Base-by-base conservation (phyloP, 1,140 invertebrate genomes). In the Himalopsyche phryganea region DNA sequence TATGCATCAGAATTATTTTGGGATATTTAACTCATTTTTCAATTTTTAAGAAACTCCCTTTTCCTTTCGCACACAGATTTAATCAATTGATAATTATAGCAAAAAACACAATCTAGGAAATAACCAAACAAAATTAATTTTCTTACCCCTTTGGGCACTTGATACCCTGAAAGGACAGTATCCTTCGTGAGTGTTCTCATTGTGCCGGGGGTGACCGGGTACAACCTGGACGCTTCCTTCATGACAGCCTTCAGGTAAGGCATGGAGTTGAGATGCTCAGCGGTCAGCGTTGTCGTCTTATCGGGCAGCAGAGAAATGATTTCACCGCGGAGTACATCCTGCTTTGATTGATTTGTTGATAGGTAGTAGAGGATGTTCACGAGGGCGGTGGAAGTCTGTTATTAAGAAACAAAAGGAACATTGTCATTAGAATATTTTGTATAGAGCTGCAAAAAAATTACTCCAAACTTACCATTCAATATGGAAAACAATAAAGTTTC, bases 201-300 rank as follows among this genome's bases (percentile, higher is more conserved):
- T 11, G 76, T 82, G 11, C 78, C 81, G 0, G 76, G 65, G 0
- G 76, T 72, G 1, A 84, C 72, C 1, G 83, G 81, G 66, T 79
- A 71, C 9, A 83, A 52, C 47, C 83, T 75, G 28, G 83, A 76
- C 1, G 80, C 75, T 68, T 88, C 86, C 67, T 85, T 86, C 13
- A 87, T 74, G 54, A 82, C 84, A 10, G 85, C 85, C 57, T 80
- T 82, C 1, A 88, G 61, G 62, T 87, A 88, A 0, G 75, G 74
- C 57, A 85, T 69, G 41, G 80, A 69, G 20, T 75, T 71, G 32
- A 88, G 68, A 10, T 70, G 71, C 3, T 84, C 71, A 1, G 71
- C 69, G 18, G 80, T 85, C 11, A 87, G 64, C 0, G 67, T 63
- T 4, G 74, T 70, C 55, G 71, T 58, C 65, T 79, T 74, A 6